phyloP scores from a whole-genome alignment of 2,113 vertebrate genomes.

The Taurulus bubalis region DNA sequence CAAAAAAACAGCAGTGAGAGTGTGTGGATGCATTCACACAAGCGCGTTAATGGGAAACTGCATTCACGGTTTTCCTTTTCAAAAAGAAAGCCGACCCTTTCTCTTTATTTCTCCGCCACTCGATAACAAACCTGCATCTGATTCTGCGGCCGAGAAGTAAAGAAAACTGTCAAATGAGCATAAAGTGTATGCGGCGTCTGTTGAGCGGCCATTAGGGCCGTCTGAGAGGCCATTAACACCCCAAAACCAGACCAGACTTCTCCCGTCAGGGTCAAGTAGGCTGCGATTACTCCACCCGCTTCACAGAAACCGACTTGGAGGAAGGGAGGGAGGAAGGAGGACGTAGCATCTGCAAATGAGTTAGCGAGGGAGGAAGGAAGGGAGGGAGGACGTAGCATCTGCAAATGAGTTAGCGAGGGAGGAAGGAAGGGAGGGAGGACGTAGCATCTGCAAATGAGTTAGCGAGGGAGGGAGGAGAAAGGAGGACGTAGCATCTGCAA shows the following conservation, averaged over 20 bases:
- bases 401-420: too few relatives aligned
- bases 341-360: conserved; percentile 18
- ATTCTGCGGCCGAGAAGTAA: conserved; percentile 23
- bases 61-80: conserved; percentile 41
- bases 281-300: conserved; percentile 15
- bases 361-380: too few relatives aligned
- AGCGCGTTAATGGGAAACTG: conserved; percentile 53
- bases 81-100: conserved; percentile 19
- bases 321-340: too few relatives aligned
- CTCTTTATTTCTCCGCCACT: conserved; percentile 23
- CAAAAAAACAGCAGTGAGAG: background rate
- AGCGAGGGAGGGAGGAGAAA: too few relatives aligned
- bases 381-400: too few relatives aligned
- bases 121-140: conserved; percentile 26
- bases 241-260: background rate
- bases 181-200: background rate
- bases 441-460: too few relatives aligned
- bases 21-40: conserved; percentile 34
- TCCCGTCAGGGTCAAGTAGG: conserved; percentile 43
- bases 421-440: too few relatives aligned
- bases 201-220: conserved; percentile 8
- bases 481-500: too few relatives aligned
- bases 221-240: conserved; percentile 37
- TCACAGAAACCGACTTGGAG: background rate
- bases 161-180: conserved; percentile 8